Evolutionary conservation across 2,797 vertebrate species (phyloP), one percentile per base, ranked within the genome.

Genomic region (Mormyrus proboscirostris): DNA sequence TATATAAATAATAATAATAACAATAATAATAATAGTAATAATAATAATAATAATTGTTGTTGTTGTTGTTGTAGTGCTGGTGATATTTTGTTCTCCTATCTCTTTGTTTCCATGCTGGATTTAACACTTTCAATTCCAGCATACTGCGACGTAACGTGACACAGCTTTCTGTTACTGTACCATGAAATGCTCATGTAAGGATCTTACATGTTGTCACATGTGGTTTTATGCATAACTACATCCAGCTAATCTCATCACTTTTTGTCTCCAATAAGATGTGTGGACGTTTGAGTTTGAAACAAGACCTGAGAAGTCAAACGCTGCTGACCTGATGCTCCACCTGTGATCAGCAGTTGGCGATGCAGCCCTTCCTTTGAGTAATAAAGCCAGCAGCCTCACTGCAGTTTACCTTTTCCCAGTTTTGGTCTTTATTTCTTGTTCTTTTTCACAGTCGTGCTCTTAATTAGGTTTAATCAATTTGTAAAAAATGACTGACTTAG

Each of bases 401-500:
- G n/a, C 19, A 84, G 22, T 25, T 44, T 84, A 51, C 44, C 82
- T 51, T 50, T 84, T 22, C 38, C 79, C 47, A 84, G 82, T 29
- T 29, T 84, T 25, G 4, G 82, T 50, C 38, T 84, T 25, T 84
- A 50, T 47, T n/a, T 50, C n/a, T n/a, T n/a, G n/a, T 41, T 76
- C 19, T 59, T 41, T 76, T 44, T 9, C 16, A 16, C 73, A 41
- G 16, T 16, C 2, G 6, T 19, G 73, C 73, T 79, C 38, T 41
- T 79, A 79, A 79, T 79, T 79, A 79, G 38, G 38, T 79, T 79
- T 79, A 79, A 79, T 44, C 19, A 44, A 38, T 38, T 79, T 79
- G 38, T 79, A 79, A 79, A 41, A 79, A 79, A 79, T 79, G 41
- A 79, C 38, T 79, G 73, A 79, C n/a, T 79, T 79, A 79, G 73